Base-by-base conservation (phyloP, 2,113 vertebrate genomes). In the Clarias gariepinus region DNA sequence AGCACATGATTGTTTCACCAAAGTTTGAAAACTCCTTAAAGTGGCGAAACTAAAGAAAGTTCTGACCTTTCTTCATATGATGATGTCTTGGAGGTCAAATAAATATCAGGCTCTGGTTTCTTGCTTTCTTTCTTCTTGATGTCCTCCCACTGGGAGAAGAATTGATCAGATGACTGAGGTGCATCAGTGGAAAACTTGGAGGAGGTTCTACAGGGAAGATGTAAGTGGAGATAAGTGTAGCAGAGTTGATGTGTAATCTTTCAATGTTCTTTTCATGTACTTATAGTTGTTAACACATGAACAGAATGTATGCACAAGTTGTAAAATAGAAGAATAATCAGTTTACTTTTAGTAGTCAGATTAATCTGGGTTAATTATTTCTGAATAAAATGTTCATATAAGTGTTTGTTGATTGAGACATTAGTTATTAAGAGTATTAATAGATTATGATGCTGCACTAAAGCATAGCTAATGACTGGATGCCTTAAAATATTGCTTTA, bases 91-190 rank as follows among this genome's bases (percentile, higher is more conserved):
- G 96, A 93, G 81, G 91, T 92, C 86, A 96, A 69, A 81, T 90
- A 92, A 13, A 93, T 73, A 64, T 98, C 97, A 0, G 90, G 58
- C 47, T 97, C 96, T 82, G 92, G 94, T 79, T 87, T 91, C 83
- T 86, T 94, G 88, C 82, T 92, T 82, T 97, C 96, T 82, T 94
- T 97, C 89, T 94, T 96, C 96, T 97, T 97, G 30, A 81, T 86
- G 41, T 96, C 95, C 0, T 95, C 94, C 97, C 97, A 98, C 64
- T 93, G 94, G 0, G 95, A 93, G 66, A 96, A 95, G 87, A 94
- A 93, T 16, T 33, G 92, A 85, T 94, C 95, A 21, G 94, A 92
- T 1, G 94, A 13, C 57, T 97, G 96, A 15, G 91, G 61, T 1
- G 93, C 90, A 80, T 97, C 95, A 0, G 96, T 97, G 25, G 91